Base-by-base conservation (phyloP, 2,888 invertebrate species). In the Saturnia pavonia region DNA sequence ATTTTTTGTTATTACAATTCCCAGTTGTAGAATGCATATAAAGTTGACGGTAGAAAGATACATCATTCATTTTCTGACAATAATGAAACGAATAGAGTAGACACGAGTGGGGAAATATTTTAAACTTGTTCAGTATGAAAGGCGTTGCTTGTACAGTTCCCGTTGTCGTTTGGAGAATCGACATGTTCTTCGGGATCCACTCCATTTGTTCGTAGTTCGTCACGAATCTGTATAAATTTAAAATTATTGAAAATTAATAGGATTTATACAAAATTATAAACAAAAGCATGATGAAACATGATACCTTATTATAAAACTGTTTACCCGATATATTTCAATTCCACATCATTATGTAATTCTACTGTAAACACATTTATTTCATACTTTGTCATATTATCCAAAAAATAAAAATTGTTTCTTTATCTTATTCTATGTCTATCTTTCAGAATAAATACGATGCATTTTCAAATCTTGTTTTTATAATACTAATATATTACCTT, bases 141-240 rank as follows among this genome's bases (percentile, higher is more conserved):
- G 80, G 91, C 94, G 78, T 94, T 92, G 86, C 94, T 94, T 93
- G 97, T 88, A 93, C 96, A 91, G 92, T 96, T 91, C 88, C 95
- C 95, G 79, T 91, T 95, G 81, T 95, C 94, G 71, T 85, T 92
- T 8, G 94, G 94, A 0, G 95, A 94, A 80, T 95, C 94, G 0
- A 95, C 93, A 77, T 95, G 94, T 76, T 95, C 95, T 78, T 95
- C 95, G 11, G 96, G 95, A 76, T 94, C 94, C 66, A 94, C 92
- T 7, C 96, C 95, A 69, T 94, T 95, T 57, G 94, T 94, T 70
- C 94, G 93, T 95, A 95, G 94, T 73, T 95, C 95, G 78, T 96
- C 96, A 48, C 96, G 94, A 63, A 96, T 93, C 94, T 95, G 85
- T 4, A 63, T 69, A 72, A 68, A 72, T 73, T 68, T 67, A 27